Evolutionary conservation across 2,113 vertebrate genomes (phyloP), one percentile per base, ranked within the genome.

Genomic region (Halcyon senegalensis): DNA sequence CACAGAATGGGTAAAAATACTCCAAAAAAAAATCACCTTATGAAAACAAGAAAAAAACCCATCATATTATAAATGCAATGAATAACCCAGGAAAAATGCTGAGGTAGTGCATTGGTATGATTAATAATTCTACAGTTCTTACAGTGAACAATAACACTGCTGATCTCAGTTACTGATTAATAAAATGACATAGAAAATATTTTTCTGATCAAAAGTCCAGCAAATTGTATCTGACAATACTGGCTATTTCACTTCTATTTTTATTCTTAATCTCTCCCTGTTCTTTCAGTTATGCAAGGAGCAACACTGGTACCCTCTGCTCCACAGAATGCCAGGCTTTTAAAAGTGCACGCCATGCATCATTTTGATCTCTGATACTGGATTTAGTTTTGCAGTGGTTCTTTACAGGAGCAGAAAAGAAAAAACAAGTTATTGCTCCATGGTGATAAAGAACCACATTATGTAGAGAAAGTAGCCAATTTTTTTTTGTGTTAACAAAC

Each of bases 161-260:
- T 0, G 2, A 90, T 84, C n/a, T 62, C 23, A 85, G 21, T 56
- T 70, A 51, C 20, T 75, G 73, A 81, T 79, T 94, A 86, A 69
- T 53, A 89, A 94, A 76, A 79, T 6, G 19, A 63, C 64, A 78
- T 35, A 62, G 28, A 62, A 87, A 74, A 74, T 46, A 27, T 76
- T 93, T 84, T 63, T 93, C 31, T 96, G 58, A 96, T 96, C 64
- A 96, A 94, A 94, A 96, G 30, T 96, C 84, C 96, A 68, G 53
- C 72, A 92, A 96, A 90, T 85, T 68, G 13, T 33, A 50, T 88
- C 64, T 97, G 91, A 95, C 94, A 97, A 93, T 31, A 66, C 50
- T 70, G 69, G 18, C 37, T 97, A 88, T 93, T 91, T 62, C 44
- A 50, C 8, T 90, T 91, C 63, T 60, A 33, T 92, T 83, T 95